These are phyloP conservation scores for Meiosimyza platycephala DNA, from an alignment of 2,888 invertebrate species.

Conservation along the genomic window DNA sequence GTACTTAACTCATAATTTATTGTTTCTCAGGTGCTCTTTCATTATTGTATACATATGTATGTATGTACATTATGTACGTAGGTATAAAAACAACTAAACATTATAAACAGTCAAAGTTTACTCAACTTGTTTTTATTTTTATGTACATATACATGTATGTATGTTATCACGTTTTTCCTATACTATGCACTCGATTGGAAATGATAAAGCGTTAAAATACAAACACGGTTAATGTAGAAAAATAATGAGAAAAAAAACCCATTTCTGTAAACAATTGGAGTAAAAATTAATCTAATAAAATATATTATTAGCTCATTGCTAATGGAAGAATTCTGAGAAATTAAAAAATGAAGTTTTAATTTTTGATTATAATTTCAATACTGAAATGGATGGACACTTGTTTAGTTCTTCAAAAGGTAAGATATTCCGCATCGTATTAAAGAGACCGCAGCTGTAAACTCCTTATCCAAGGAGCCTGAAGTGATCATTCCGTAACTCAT, in stretches of 20 bases:
- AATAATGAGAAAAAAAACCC: background rate
- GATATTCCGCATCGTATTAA: too few relatives aligned
- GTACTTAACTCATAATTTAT: conserved; percentile 14
- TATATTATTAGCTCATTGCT: conserved; percentile 8
- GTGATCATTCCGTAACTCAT: too few relatives aligned
- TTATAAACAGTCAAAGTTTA: background rate
- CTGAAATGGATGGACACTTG: too few relatives aligned
- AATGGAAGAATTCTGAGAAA: conserved; percentile 39
- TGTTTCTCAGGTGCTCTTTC: conserved; percentile 32
- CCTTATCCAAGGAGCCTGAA: too few relatives aligned
- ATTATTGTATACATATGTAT: background rate
- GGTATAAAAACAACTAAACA: background rate
- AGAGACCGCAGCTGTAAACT: too few relatives aligned
- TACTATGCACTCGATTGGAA: conserved; percentile 26
- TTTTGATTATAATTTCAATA: background rate
- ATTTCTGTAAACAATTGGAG: conserved; percentile 14
- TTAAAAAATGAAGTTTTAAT: conserved; percentile 26
- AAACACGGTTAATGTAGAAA: conserved; percentile 10
- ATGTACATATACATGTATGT: too few relatives aligned
- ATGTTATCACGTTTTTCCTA: conserved; percentile 5
- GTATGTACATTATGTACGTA: background rate
- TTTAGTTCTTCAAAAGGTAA: too few relatives aligned
- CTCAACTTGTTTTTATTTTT: conserved; percentile 3
- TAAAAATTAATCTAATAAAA: conserved; percentile 1
- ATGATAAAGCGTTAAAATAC: conserved; percentile 32